Evolutionary conservation across 2,888 invertebrate genomes (phyloP), one percentile per base, ranked within the genome.

Genomic region (Andrena marginata): DNA sequence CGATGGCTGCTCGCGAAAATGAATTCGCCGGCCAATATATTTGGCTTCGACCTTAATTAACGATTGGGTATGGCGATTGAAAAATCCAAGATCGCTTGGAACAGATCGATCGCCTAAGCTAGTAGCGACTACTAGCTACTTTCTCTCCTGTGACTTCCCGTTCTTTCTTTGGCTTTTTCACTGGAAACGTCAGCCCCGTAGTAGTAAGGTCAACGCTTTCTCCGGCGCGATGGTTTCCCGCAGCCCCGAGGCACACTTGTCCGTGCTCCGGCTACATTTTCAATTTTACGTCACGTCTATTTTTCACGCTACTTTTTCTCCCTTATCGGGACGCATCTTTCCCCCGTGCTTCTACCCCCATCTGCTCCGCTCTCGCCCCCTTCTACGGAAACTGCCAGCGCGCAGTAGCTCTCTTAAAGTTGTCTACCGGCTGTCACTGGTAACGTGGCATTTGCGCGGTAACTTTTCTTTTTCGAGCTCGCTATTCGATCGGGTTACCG

Each of bases 41-140:
- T n/a, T n/a, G n/a, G n/a, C n/a, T n/a, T n/a, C n/a, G n/a, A n/a
- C n/a, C n/a, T n/a, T 31, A 31, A 7, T 0, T 31, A 31, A 31
- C 7, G 6, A 31, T 31, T 31, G 6, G 7, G 31, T 31, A 6
- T 31, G 31, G 1, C 7, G 31, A 31, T 6, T 31, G 31, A 31
- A 6, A 31, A 31, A 89, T 89, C 85, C 86, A 84, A 85, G 84
- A 13, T 54, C 26, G 87, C 84, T 85, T 85, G 85, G 88, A 89
- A 84, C 86, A 74, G 87, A 82, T 74, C 79, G 82, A 76, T 69
- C 78, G 68, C 59, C 72, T 70, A 60, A 62, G 8, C 49, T 16
- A 1, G 59, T 62, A 33, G 10, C 10, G 35, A 42, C 35, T 68
- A 31, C n/a, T 51, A 3, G 76, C 59, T 77, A 26, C 48, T 56